Evolutionary conservation across 2,797 vertebrate species (phyloP).

Genomic region (Gymnocypris eckloni): DNA sequence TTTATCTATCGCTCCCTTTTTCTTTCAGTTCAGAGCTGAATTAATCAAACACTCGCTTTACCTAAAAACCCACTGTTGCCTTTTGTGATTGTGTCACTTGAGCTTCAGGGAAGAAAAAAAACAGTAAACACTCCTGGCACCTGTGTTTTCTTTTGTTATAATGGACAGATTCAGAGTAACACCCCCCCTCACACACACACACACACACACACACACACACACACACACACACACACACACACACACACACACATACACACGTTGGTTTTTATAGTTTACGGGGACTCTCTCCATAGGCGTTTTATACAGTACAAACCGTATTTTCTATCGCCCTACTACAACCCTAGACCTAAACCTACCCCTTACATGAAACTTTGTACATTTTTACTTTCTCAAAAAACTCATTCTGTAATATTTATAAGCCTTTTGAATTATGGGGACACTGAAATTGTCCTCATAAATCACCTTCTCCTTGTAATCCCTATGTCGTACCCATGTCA

Average conservation of each 20-base stretch:
- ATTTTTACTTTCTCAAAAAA: too few species aligned
- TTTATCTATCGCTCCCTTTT: slow-evolving; percentile 26
- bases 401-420: too few species aligned
- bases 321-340: too few species aligned
- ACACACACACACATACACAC: slow-evolving; percentile 81
- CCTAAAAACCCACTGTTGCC: slow-evolving; percentile 2
- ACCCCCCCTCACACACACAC: background rate
- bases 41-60: slow-evolving; percentile 33
- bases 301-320: too few species aligned
- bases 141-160: slow-evolving; percentile 5
- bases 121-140: slow-evolving; percentile 16
- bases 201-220: slow-evolving; percentile 76
- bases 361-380: too few species aligned
- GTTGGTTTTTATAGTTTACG: slow-evolving; percentile 74
- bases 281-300: too few species aligned
- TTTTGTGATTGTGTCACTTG: slow-evolving; percentile 37
- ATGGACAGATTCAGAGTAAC: slow-evolving; percentile 7
- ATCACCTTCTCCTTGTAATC: too few species aligned
- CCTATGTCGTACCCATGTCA: too few species aligned
- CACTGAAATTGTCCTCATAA: too few species aligned
- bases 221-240: slow-evolving; percentile 76
- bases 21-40: slow-evolving; percentile 29
- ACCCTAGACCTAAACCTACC: too few species aligned
- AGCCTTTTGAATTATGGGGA: too few species aligned
- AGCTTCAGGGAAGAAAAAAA: slow-evolving; percentile 1